These are phyloP conservation scores for Zeugodacus cucurbitae DNA, from an alignment of 1,140 invertebrate species.

Conservation along the genomic window DNA sequence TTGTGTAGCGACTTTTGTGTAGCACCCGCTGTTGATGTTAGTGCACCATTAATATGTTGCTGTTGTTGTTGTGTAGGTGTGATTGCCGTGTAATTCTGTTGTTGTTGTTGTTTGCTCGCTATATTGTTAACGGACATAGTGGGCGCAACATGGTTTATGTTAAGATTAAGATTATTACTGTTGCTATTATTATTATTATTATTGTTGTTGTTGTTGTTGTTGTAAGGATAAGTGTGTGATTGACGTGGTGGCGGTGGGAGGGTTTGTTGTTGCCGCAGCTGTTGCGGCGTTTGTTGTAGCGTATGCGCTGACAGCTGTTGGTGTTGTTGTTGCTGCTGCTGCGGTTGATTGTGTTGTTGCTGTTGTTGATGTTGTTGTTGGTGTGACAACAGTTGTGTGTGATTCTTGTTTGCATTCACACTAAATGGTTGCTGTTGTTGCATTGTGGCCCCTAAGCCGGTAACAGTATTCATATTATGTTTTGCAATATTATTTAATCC, in stretches of 20 bases:
- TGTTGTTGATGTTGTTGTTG: slow-evolving; percentile 41
- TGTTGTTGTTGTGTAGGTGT: slow-evolving; percentile 1
- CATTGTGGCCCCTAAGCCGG: neutral
- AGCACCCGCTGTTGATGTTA: neutral
- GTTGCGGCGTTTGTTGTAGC: slow-evolving; percentile 34
- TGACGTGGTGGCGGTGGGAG: slow-evolving; percentile 44
- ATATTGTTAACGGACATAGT: neutral
- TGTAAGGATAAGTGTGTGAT: slow-evolving; percentile 20
- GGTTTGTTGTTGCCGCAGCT: slow-evolving; percentile 46
- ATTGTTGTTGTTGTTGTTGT: slow-evolving; percentile 36
- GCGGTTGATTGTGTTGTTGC: slow-evolving; percentile 42
- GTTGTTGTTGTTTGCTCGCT: neutral
- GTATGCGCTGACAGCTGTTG: slow-evolving; percentile 39
- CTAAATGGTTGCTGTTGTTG: slow-evolving; percentile 11
- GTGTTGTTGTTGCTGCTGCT: slow-evolving; percentile 45
- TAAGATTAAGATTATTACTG: slow-evolving; percentile 40
- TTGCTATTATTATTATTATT: slow-evolving; percentile 25
- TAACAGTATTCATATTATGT: neutral
- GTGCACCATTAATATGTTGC: neutral
- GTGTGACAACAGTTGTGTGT: slow-evolving; percentile 40
- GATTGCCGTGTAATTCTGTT: neutral
- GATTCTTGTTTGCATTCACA: slow-evolving; percentile 41
- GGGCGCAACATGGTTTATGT: neutral
- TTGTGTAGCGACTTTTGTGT: neutral
- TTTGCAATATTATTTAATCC: neutral